Evolutionary conservation across 2,888 invertebrate genomes (phyloP).

Genomic region (Trichacis sp.): DNA sequence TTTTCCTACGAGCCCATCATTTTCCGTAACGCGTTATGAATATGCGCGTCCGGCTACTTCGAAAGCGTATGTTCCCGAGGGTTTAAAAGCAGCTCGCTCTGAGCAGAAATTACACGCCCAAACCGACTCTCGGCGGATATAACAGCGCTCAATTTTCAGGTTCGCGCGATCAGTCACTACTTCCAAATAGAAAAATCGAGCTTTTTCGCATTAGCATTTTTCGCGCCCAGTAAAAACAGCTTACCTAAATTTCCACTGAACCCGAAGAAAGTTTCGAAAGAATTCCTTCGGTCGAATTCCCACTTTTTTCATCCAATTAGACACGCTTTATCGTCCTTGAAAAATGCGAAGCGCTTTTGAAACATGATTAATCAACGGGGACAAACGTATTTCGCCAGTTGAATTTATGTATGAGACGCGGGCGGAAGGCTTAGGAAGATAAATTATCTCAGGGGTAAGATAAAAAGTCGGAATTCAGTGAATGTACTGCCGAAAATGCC

Average conservation of each 20-base stretch:
- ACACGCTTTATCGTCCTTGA: background rate
- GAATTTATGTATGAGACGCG: slow-evolving; percentile 58
- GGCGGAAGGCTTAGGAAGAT: slow-evolving; percentile 53
- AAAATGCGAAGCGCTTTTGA: background rate
- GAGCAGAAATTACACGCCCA: background rate
- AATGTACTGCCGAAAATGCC: slow-evolving; percentile 46
- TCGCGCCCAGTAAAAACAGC: background rate
- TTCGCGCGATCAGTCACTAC: too few species aligned
- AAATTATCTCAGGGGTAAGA: slow-evolving; percentile 55
- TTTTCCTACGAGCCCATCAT: slow-evolving; percentile 19
- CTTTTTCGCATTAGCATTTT: background rate
- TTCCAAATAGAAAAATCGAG: too few species aligned
- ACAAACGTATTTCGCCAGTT: slow-evolving; percentile 38
- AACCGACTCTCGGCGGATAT: background rate
- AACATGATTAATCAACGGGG: background rate
- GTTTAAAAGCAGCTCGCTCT: background rate
- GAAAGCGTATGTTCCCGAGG: background rate
- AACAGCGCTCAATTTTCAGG: background rate
- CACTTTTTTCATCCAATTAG: background rate
- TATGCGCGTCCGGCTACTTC: slow-evolving; percentile 16
- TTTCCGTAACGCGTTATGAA: slow-evolving; percentile 23
- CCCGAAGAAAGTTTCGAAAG: background rate
- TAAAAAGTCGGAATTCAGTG: slow-evolving; percentile 59
- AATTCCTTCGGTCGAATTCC: too few species aligned
- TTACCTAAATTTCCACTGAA: too few species aligned